Conservation (phyloP, 2,113 vertebrate genomes). For the Crotophaga sulcirostris region DNA sequence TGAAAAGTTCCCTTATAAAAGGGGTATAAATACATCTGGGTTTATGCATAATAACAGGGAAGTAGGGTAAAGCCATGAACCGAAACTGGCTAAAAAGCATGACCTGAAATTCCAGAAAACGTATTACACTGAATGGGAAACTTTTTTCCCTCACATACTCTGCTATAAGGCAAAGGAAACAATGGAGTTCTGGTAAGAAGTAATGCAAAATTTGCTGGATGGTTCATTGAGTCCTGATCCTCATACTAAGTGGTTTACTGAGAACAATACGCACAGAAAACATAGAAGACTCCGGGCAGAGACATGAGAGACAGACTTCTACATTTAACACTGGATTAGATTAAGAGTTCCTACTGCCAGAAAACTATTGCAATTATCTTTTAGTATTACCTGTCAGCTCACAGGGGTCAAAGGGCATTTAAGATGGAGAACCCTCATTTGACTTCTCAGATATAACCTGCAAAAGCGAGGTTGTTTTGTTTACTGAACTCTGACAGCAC, state of each 20-base stretch:
- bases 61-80: background rate
- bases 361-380: background rate
- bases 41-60: background rate
- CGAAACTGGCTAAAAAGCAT: background rate
- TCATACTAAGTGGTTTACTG: background rate
- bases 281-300: fast-evolving
- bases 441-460: background rate
- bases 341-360: background rate
- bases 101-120: background rate
- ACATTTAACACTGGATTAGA: background rate
- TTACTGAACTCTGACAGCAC: background rate
- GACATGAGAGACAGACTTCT: background rate
- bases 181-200: background rate
- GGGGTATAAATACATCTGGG: background rate
- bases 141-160: background rate
- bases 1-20: background rate
- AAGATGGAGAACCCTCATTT: background rate
- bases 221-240: background rate
- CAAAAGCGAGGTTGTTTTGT: background rate
- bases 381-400: background rate
- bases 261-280: background rate
- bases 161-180: background rate
- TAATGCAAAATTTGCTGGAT: background rate
- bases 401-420: background rate
- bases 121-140: background rate